Base-by-base conservation (phyloP, 2,797 vertebrate species). In the Malacoctenus gilli region DNA sequence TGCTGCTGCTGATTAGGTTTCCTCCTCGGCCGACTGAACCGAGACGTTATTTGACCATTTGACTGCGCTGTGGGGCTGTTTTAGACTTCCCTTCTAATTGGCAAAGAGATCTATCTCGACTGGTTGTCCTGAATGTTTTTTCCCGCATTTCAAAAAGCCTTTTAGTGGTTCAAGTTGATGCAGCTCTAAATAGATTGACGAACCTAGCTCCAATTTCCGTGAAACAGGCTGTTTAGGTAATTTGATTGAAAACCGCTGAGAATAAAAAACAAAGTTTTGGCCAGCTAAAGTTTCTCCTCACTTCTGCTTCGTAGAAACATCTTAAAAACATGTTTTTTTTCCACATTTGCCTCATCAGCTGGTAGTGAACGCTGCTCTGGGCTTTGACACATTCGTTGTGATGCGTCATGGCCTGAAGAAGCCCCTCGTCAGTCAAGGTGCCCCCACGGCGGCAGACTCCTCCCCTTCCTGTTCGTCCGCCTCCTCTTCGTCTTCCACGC, bases 371-470 rank as follows among this genome's bases (percentile, higher is more conserved):
- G 95, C 97, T 10, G 97, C 97, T 28, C 72, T 99, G 15, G 97
- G 97, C 2, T 99, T 99, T 56, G 97, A 99, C 91, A 99, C 97
- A 0, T 99, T 98, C 69, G 97, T 99, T 13, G 97, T 99, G 67
- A 99, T 99, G 97, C 93, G 97, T 28, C 97, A 99, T 0, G 97
- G 97, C 48, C 88, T 99, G 47, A 99, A 99, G 89, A 94, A 91
- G 69, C 64, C 83, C 9, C 43, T 50, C 0, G 4, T 50, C 69
- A 55, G 38, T 54, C 91, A 92, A 19, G 92, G 87, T 22, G 79
- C 82, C 7, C 80, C 86, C 13, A 87, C 83, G 1, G 79, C 75
- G 0, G 85, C 69, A 1, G 92, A 93, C 69, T 88, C 92, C 16
- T 89, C 80, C 49, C 72, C 84, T 38, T 90, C 76, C 68, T 90